These are phyloP conservation scores for Scolopax mira DNA, from an alignment of 2,113 vertebrate genomes.

Conservation along the genomic window DNA sequence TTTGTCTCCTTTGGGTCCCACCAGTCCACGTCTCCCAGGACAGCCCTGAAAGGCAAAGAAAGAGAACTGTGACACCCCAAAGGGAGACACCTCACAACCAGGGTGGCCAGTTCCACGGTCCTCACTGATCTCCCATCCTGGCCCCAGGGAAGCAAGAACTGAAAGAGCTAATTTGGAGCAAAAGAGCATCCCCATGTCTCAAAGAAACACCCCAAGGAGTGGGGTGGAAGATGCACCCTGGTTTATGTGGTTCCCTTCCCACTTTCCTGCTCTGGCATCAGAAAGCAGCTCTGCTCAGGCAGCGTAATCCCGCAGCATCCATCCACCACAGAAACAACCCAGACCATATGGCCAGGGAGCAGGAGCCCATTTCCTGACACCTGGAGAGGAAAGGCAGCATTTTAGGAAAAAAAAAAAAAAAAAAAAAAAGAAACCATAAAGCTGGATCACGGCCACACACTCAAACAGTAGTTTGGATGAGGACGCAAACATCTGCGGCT, in stretches of 20 bases:
- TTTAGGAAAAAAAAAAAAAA: background rate
- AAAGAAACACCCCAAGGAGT: background rate
- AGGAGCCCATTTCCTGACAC: background rate
- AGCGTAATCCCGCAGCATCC: background rate
- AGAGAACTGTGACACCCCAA: background rate
- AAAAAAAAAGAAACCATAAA: background rate
- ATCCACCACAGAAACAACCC: background rate
- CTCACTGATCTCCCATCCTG: too few relatives aligned
- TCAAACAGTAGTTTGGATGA: background rate
- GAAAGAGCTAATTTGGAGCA: background rate
- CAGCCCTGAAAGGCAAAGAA: conserved; percentile 77
- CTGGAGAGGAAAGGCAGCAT: background rate
- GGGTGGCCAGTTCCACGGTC: background rate
- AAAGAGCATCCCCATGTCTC: background rate
- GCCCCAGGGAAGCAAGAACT: background rate
- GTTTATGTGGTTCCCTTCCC: background rate
- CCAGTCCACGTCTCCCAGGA: conserved; percentile 75
- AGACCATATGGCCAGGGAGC: background rate
- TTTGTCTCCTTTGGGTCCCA: conserved; percentile 86
- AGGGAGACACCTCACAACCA: fast-evolving
- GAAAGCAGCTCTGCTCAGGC: background rate
- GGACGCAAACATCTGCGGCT: background rate
- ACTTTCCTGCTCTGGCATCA: background rate
- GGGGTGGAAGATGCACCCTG: background rate
- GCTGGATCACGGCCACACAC: background rate